Evolutionary conservation across 2,888 invertebrate species (phyloP).

Genomic region (Drosophila antonietae): DNA sequence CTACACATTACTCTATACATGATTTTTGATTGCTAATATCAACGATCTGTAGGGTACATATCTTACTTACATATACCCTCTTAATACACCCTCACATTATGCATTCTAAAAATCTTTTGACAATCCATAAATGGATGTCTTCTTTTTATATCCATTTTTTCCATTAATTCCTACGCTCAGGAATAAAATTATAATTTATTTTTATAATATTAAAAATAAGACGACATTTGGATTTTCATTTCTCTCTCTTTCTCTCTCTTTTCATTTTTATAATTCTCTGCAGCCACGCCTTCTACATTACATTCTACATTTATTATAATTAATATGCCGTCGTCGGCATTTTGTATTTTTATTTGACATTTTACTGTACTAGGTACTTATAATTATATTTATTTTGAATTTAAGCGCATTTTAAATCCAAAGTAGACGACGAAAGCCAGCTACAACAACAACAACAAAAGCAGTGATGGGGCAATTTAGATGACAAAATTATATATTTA

Average conservation of each 20-base stretch:
- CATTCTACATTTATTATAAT: slow-evolving; percentile 77
- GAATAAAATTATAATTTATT: slow-evolving; percentile 76
- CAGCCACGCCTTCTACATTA: slow-evolving; percentile 39
- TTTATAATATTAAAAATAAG: slow-evolving; percentile 51
- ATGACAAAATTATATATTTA: slow-evolving; percentile 79
- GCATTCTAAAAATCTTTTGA: not conserved
- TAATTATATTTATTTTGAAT: slow-evolving; percentile 81
- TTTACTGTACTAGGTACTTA: slow-evolving; percentile 67
- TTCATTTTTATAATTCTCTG: slow-evolving; percentile 20
- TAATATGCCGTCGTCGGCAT: slow-evolving; percentile 71
- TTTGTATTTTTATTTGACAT: slow-evolving; percentile 60
- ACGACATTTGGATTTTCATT: slow-evolving; percentile 39
- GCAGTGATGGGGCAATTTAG: slow-evolving; percentile 66
- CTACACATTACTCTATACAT: not conserved
- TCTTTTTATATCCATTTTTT: not conserved
- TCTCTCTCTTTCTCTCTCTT: not conserved
- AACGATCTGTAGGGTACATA: not conserved
- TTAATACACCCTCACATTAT: too few species aligned
- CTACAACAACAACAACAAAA: slow-evolving; percentile 7
- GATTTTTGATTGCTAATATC: not conserved
- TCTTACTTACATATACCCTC: too few species aligned
- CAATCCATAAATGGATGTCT: not conserved
- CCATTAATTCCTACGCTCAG: slow-evolving; percentile 22
- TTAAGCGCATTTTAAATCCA: slow-evolving; percentile 77
- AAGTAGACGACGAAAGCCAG: slow-evolving; percentile 50